A percentile compares a stretch with the other conserved stretches of the same genome.
Conservation (phyloP, 1,140 invertebrate genomes). For the Bombyx mandarina region DNA sequence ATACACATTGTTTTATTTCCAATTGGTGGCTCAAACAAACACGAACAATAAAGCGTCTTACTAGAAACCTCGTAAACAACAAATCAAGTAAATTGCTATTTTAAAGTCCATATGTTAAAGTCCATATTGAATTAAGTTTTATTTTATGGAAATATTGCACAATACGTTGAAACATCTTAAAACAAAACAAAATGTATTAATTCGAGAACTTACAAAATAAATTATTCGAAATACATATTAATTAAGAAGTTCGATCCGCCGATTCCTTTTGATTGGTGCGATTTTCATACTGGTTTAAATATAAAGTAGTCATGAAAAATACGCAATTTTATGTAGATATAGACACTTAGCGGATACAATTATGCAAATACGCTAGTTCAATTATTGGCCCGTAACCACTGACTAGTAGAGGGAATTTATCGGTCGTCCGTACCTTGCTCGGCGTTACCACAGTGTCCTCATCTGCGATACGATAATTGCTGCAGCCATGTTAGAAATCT, state of each 20-base stretch:
- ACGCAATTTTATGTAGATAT: slow-evolving; percentile 65
- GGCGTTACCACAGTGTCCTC: slow-evolving; percentile 11
- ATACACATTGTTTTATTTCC: not conserved
- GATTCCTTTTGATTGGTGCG: slow-evolving; percentile 19
- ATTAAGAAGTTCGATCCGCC: not conserved
- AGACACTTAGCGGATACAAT: slow-evolving; percentile 60
- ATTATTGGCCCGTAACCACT: slow-evolving; percentile 60
- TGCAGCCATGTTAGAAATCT: slow-evolving; percentile 11
- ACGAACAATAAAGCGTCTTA: too few species aligned
- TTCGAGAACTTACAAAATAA: too few species aligned
- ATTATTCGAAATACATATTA: not conserved
- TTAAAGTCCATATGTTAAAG: too few species aligned
- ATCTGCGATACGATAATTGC: slow-evolving; percentile 24
- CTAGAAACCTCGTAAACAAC: too few species aligned
- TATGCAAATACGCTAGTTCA: slow-evolving; percentile 60
- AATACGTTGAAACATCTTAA: not conserved
- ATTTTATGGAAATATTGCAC: too few species aligned
- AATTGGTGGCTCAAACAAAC: too few species aligned
- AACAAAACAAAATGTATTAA: not conserved
- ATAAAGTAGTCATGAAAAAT: slow-evolving; percentile 38
- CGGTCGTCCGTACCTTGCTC: slow-evolving; percentile 2
- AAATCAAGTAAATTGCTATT: too few species aligned
- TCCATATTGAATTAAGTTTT: too few species aligned
- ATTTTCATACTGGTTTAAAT: slow-evolving; percentile 33
- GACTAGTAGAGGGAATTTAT: slow-evolving; percentile 57